These are phyloP conservation scores for Peromyscus californicus DNA, from an alignment of 2,113 vertebrate species.

Conservation along the genomic window DNA sequence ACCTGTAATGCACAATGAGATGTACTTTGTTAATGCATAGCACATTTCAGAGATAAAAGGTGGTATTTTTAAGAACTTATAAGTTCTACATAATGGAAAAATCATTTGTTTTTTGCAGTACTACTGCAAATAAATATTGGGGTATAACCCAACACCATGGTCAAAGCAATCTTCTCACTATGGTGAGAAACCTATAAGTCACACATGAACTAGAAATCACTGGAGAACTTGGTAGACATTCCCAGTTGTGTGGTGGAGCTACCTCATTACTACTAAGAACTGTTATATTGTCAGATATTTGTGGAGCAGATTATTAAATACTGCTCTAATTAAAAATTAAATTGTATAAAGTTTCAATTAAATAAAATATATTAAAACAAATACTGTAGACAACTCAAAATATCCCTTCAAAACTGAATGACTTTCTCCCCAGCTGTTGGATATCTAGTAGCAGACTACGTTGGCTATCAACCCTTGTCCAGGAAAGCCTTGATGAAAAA, in stretches of 20 bases:
- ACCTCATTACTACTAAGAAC: background rate
- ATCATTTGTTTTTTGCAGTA: background rate
- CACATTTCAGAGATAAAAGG: background rate
- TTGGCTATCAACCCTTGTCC: background rate
- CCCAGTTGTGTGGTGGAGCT: background rate
- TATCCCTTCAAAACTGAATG: slow-evolving; percentile 13
- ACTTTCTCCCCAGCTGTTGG: background rate
- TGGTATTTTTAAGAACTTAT: background rate
- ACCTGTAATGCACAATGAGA: background rate
- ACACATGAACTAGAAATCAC: background rate
- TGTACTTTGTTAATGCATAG: background rate
- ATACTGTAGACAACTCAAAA: background rate
- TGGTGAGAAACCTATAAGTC: background rate
- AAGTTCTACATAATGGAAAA: background rate
- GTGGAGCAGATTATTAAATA: background rate
- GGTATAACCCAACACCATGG: background rate
- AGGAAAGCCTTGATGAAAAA: background rate
- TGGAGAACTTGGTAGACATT: background rate
- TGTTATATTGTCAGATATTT: background rate
- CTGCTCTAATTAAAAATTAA: slow-evolving; percentile 3
- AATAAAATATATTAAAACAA: background rate
- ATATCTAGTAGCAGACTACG: background rate
- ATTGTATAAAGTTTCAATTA: background rate
- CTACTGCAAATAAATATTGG: background rate
- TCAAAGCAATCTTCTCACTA: background rate